Base-by-base conservation (phyloP, 2,888 invertebrate genomes). In the Pomacea canaliculata region DNA sequence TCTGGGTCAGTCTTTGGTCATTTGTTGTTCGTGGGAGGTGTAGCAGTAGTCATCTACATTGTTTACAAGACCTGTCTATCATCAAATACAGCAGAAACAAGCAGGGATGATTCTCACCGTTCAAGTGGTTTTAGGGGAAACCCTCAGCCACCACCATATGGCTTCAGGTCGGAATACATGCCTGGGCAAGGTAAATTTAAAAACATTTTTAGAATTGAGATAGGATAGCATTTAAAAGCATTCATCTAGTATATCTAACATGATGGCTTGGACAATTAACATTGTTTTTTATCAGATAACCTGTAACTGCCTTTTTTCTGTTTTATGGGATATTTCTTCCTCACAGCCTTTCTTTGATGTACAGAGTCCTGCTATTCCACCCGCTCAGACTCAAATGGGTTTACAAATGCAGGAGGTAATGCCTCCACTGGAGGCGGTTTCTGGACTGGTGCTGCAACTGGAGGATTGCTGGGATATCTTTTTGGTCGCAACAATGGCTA, bases 61-160 rank as follows among this genome's bases (percentile, higher is more conserved):
- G 84, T 92, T 68, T 92, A 92, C 83, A 90, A 87, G 83, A 90
- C 90, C 0, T 92, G 91, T 83, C 86, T 91, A 18, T 79, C 86
- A 16, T 75, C 79, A 16, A 70, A 60, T 23, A 62, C 7, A 56
- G 1, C 72, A 18, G n/a, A 59, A 18, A 46, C 73, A 76, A 77
- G n/a, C 7, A 16, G 48, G 12, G 81, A 79, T 67, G 67, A 66
- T 46, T 78, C 76, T 65, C 59, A 51, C 18, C 51, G 48, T 19
- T 67, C 71, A 67, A 27, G 51, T 13, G 23, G 63, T 27, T 72
- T 23, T 23, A 51, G 56, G n/a, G 66, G 77, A 51, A 63, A 49
- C 46, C 49, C 63, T 18, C 81, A 77, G 70, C 83, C 79, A 8
- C 80, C 80, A 56, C 79, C 73, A 71, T 79, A 76, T 85, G 90